These are phyloP conservation scores for Erethizon dorsatum DNA, from an alignment of 2,797 vertebrate species.

Conservation along the genomic window DNA sequence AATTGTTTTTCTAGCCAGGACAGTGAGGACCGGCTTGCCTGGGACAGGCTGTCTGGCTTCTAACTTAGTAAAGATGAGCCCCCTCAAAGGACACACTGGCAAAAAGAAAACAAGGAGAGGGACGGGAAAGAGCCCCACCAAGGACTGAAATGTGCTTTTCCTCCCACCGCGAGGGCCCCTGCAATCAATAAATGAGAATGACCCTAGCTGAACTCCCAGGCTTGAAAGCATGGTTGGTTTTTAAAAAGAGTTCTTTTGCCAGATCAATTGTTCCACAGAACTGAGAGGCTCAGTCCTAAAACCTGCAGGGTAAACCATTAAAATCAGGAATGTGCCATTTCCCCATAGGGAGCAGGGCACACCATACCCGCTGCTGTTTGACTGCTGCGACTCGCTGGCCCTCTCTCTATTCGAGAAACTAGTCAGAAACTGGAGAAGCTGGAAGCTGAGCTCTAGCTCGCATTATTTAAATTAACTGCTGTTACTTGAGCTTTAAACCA, in stretches of 20 bases:
- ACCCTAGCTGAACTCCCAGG: slow-evolving; percentile 76
- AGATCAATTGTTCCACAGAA: slow-evolving; percentile 69
- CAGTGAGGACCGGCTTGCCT: not conserved
- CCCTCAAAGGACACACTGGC: not conserved
- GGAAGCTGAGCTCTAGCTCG: slow-evolving; percentile 69
- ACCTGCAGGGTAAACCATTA: slow-evolving; percentile 56
- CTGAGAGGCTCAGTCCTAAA: slow-evolving; percentile 72
- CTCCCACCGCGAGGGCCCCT: slow-evolving; percentile 66
- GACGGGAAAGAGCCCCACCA: slow-evolving; percentile 3
- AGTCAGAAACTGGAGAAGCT: slow-evolving; percentile 74
- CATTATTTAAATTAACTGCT: slow-evolving; percentile 86
- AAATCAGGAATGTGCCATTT: slow-evolving; percentile 56
- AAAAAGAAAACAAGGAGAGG: slow-evolving; percentile 60
- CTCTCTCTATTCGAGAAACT: slow-evolving; percentile 58
- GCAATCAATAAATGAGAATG: slow-evolving; percentile 78
- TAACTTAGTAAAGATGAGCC: slow-evolving; percentile 51
- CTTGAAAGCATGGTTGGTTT: slow-evolving; percentile 65
- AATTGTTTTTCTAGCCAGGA: not conserved
- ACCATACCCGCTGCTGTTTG: not conserved
- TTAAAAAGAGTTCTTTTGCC: slow-evolving; percentile 70
- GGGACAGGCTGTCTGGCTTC: slow-evolving; percentile 39
- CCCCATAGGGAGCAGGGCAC: not conserved
- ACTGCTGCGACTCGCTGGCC: not conserved
- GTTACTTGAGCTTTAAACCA: slow-evolving; percentile 84
- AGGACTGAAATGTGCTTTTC: slow-evolving; percentile 66